Conservation (phyloP, 2,888 invertebrate species). For the Cotesia congregata region DNA sequence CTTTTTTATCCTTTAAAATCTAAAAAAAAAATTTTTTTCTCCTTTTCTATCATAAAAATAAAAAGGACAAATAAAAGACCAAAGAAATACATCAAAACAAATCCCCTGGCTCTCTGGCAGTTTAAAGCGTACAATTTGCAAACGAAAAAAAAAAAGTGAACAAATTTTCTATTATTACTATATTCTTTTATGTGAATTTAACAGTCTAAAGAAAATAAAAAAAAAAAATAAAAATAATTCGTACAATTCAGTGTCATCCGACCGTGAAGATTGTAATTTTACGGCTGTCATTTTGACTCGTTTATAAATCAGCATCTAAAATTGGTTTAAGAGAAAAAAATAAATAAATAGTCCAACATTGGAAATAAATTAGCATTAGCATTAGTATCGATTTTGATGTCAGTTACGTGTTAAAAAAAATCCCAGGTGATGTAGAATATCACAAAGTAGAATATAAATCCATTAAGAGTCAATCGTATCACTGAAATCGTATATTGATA, state of each 20-base stretch:
- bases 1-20: background rate
- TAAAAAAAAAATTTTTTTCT: background rate
- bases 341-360: slow-evolving; percentile 26
- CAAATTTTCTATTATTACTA: slow-evolving; percentile 4
- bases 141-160: slow-evolving; percentile 19
- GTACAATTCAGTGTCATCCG: slow-evolving; percentile 19
- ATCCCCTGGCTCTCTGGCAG: background rate
- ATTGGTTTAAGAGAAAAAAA: slow-evolving; percentile 5
- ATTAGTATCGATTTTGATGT: slow-evolving; percentile 15
- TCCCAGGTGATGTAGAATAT: background rate
- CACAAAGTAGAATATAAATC: background rate
- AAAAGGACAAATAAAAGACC: background rate
- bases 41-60: background rate
- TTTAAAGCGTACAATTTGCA: slow-evolving; percentile 5
- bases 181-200: background rate
- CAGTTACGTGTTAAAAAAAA: background rate
- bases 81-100: slow-evolving; percentile 1
- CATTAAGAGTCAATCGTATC: background rate
- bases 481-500: background rate
- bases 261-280: slow-evolving; percentile 35
- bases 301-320: slow-evolving; percentile 34
- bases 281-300: slow-evolving; percentile 32
- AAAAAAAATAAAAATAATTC: slow-evolving; percentile 23
- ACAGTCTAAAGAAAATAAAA: slow-evolving; percentile 9
- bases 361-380: slow-evolving; percentile 40